A percentile compares a stretch with the other conserved stretches of the same genome.
phyloP scores from a whole-genome alignment of 2,113 vertebrate species.

The Anthoscopus minutus region DNA sequence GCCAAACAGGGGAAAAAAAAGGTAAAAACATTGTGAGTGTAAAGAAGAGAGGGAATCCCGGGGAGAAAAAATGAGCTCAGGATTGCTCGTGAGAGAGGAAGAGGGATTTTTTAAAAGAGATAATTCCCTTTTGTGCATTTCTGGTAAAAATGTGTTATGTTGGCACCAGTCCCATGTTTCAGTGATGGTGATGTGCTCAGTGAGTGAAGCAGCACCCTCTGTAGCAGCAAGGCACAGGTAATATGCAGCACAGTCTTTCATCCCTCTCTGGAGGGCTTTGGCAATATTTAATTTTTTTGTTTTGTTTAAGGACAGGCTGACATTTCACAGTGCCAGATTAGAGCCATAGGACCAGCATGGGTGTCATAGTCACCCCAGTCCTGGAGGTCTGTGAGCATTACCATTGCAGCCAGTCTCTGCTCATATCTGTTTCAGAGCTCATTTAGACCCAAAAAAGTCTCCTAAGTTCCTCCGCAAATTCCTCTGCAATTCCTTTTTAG shows the following conservation, averaged over 20 bases:
- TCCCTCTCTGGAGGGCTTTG: background rate
- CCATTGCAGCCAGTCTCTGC: background rate
- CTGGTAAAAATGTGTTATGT: background rate
- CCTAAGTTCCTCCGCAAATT: background rate
- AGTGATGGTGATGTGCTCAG: background rate
- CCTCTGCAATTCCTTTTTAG: background rate
- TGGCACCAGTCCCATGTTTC: background rate
- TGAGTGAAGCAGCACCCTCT: background rate
- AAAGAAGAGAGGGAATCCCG: background rate
- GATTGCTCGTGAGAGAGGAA: background rate
- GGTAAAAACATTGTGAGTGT: background rate
- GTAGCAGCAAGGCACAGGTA: background rate
- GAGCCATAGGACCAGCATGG: background rate
- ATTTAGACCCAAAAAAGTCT: background rate
- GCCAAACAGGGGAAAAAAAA: background rate
- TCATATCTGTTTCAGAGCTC: background rate
- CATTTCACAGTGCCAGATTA: background rate
- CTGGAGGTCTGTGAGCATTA: background rate
- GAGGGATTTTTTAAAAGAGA: fast-evolving
- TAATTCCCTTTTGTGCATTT: background rate
- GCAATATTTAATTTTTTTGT: background rate
- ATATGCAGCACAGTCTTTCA: background rate
- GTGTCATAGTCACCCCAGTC: background rate
- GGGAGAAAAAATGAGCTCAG: background rate
- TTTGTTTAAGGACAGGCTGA: background rate